Evolutionary conservation across 2,113 vertebrate species (phyloP), one percentile per base, ranked within the genome.

Genomic region (Dipodomys ordii): DNA sequence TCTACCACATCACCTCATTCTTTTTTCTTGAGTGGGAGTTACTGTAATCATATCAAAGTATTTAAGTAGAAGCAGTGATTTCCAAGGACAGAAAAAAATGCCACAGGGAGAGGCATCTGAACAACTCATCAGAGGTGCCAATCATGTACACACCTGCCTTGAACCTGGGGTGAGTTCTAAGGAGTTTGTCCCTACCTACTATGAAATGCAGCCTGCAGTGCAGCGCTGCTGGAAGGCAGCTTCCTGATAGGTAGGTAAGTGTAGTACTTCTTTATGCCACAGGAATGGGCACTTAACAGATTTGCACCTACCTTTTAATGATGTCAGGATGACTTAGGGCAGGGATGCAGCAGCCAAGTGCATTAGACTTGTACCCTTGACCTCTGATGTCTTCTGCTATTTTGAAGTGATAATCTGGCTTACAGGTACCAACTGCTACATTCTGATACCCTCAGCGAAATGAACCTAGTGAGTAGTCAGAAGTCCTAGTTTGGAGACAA

Each of bases 401-500:
- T 84, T 82, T 49, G 69, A 91, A 96, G 44, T 84, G 91, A 86
- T 44, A 78, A 18, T 87, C 69, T 95, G 83, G 46, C 46, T 83
- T 82, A 25, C 83, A 71, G 87, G 25, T 79, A 32, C 86, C 53
- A 18, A 39, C 13, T 87, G 77, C 72, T 78, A 9, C 2, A 0
- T 92, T 57, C 35, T 78, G 35, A 88, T 68, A 82, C 7, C 74
- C 39, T 77, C 65, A 87, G 39, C 62, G 73, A 86, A 49, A 12
- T 49, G 73, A 78, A 74, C 88, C 83, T 68, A n/a, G 28, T 78
- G 64, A 49, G 49, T 49, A 12, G 77, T n/a, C 77, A 84, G 77
- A 49, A 84, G 30, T 95, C 80, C 72, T 60, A 78, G 16, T 87
- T 87, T 93, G 93, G 90, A 77, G 92, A 92, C 28, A 69, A 95